These are phyloP conservation scores for Emydocephalus ijimae DNA, from an alignment of 2,113 vertebrate genomes.

Conservation along the genomic window DNA sequence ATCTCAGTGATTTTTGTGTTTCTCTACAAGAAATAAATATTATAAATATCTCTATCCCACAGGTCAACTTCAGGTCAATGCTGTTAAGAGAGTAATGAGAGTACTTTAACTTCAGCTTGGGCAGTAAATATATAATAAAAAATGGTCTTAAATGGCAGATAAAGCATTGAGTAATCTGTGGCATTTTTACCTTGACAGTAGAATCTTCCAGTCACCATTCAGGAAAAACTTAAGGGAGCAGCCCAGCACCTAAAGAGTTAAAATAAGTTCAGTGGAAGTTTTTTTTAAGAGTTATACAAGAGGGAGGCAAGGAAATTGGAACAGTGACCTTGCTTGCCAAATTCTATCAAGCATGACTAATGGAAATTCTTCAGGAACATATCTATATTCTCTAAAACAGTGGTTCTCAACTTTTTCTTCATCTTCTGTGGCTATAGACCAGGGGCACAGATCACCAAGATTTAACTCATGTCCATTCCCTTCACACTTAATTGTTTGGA, in stretches of 20 bases:
- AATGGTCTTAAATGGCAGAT: not conserved
- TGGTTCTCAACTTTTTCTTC: not conserved
- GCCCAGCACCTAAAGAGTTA: not conserved
- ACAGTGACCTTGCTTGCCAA: conserved; percentile 11
- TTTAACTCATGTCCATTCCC: not conserved
- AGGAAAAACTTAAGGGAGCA: not conserved
- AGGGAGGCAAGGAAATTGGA: not conserved
- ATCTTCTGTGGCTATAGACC: not conserved
- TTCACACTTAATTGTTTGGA: not conserved
- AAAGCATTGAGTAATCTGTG: not conserved
- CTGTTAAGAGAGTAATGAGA: not conserved
- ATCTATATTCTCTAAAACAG: not conserved
- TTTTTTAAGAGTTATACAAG: not conserved
- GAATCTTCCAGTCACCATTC: not conserved
- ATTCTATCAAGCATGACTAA: not conserved
- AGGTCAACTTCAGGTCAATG: not conserved
- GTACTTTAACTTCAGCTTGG: not conserved
- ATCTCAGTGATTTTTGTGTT: not conserved
- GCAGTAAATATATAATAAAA: not conserved
- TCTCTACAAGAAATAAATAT: not conserved
- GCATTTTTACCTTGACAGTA: not conserved
- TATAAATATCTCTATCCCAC: not conserved
- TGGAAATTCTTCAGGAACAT: not conserved
- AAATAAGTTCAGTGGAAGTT: not conserved
- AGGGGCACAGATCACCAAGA: not conserved